Evolutionary conservation across 2,797 vertebrate species (phyloP).

Genomic region (Bovichtus variegatus): DNA sequence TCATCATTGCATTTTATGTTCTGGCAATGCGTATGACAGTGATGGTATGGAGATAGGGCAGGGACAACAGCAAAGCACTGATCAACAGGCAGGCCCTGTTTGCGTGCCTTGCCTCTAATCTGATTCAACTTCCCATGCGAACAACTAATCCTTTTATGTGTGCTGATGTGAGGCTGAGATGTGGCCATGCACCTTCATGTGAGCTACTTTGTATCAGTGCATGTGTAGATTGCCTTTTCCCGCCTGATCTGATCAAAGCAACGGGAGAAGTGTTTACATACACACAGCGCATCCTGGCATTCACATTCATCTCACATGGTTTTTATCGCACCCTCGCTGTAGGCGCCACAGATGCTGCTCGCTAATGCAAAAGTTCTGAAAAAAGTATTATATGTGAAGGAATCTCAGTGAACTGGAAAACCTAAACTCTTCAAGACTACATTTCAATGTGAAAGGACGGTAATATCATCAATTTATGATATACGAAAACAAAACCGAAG

Average conservation of each 20-base stretch:
- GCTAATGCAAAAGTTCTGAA: not conserved
- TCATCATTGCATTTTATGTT: not conserved
- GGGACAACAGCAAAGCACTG: conserved; percentile 9
- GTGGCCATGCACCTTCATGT: conserved; percentile 41
- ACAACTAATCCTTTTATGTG: conserved; percentile 54
- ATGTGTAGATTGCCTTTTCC: conserved; percentile 33
- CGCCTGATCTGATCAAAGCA: conserved; percentile 42
- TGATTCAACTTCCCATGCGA: conserved; percentile 47
- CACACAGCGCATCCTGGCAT: conserved; percentile 24
- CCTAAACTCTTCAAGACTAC: not conserved
- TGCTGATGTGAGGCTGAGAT: conserved; percentile 39
- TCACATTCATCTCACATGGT: conserved; percentile 39
- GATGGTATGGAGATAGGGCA: not conserved
- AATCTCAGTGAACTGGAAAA: not conserved
- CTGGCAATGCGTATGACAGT: not conserved
- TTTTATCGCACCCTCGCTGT: not conserved
- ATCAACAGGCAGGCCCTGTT: conserved; percentile 44
- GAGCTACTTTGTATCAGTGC: conserved; percentile 48
- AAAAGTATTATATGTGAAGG: not conserved
- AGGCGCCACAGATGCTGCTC: not conserved
- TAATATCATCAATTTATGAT: not conserved
- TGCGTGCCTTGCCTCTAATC: conserved; percentile 46
- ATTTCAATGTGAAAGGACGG: not conserved
- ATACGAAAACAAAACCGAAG: not conserved
- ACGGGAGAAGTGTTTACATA: not conserved